These are phyloP conservation scores for Antigone vipio DNA, from an alignment of 2,113 vertebrate species.

Conservation along the genomic window DNA sequence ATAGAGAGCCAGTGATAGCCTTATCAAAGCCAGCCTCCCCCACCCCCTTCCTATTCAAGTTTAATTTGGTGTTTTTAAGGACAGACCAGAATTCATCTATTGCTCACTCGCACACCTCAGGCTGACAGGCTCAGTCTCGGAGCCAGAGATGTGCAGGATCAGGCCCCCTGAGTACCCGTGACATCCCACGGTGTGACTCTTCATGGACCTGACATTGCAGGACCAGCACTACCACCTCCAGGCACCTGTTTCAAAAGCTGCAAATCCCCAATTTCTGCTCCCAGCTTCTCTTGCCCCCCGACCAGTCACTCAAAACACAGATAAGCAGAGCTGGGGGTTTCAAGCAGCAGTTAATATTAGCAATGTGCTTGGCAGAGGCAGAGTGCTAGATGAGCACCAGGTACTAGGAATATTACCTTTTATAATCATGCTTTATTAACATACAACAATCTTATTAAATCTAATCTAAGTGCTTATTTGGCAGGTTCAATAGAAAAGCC, in stretches of 20 bases:
- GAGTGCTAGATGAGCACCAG: not conserved
- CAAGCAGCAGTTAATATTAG: not conserved
- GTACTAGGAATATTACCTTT: constrained; percentile 42
- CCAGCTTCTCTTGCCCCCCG: not conserved
- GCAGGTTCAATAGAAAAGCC: constrained; percentile 63
- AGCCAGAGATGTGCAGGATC: not conserved
- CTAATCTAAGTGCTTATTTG: constrained; percentile 66
- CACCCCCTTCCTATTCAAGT: not conserved
- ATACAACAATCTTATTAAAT: constrained; percentile 56
- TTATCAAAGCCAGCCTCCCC: not conserved
- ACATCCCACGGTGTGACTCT: fast-evolving
- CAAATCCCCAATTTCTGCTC: not conserved
- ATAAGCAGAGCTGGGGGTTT: not conserved
- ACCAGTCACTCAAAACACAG: not conserved
- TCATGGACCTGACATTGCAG: not conserved
- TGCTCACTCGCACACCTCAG: not conserved
- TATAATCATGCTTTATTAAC: constrained; percentile 60
- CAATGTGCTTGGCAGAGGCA: not conserved
- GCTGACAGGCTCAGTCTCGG: not conserved
- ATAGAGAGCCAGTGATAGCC: fast-evolving
- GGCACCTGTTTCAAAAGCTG: not conserved
- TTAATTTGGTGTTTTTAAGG: not conserved
- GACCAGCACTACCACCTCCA: not conserved
- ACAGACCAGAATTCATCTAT: not conserved
- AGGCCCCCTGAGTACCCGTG: fast-evolving